These are phyloP conservation scores for Harpalus rubripes DNA, from an alignment of 2,888 invertebrate genomes.

Conservation along the genomic window DNA sequence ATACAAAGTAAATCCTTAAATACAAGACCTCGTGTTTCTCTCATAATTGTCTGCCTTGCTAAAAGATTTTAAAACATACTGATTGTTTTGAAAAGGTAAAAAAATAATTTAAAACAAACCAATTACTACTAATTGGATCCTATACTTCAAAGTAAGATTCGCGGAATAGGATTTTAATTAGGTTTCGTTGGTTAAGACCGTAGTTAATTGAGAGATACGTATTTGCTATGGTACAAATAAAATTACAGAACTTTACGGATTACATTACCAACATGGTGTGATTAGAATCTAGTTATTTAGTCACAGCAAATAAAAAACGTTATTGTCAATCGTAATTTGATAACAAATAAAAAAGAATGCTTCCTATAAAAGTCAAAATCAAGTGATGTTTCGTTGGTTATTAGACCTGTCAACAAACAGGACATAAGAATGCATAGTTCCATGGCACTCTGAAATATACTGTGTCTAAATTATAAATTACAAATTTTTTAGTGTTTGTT, in stretches of 20 bases:
- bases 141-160: conserved; percentile 15
- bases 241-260: not conserved
- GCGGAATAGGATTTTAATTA: conserved; percentile 53
- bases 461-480: no score
- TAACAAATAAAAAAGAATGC: no score
- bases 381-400: no score
- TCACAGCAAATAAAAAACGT: no score
- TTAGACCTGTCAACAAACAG: no score
- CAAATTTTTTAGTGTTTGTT: no score
- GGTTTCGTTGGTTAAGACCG: conserved; percentile 17
- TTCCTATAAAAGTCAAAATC: no score
- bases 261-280: not conserved
- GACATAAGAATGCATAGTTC: no score
- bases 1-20: no score
- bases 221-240: not conserved
- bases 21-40: not conserved
- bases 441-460: no score
- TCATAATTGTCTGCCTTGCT: not conserved
- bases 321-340: no score
- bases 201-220: conserved; percentile 25
- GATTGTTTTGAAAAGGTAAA: conserved; percentile 4
- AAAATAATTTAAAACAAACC: conserved; percentile 38
- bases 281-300: no score
- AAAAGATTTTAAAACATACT: not conserved
- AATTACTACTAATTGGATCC: conserved; percentile 50